Evolutionary conservation across 2,888 invertebrate species (phyloP), one percentile per base, ranked within the genome.

Genomic region (Raillietiella orientalis): DNA sequence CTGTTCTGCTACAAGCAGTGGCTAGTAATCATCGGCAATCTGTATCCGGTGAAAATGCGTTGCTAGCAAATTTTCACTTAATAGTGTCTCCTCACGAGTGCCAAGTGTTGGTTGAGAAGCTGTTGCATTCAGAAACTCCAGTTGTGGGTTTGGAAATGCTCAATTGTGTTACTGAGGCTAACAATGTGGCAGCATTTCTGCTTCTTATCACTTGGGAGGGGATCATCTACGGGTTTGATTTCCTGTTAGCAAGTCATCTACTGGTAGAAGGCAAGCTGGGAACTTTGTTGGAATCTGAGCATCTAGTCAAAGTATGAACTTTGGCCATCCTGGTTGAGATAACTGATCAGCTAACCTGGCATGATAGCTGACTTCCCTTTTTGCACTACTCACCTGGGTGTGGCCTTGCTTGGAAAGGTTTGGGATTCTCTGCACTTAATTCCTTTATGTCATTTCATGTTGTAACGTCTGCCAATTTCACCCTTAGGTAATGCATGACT

Each of bases 91-190:
- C 64, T 1, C 62, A 66, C 39, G 75, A 77, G 40, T 66, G 71
- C 43, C 53, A 62, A 21, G 59, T 66, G 38, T 56, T 77, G 30
- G 59, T 46, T 3, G 42, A 43, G 12, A 42, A 44, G 16, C 39
- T 51, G 34, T 53, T 56, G 32, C 30, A 23, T 44, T 45, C 25
- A 46, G 47, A 14, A 49, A 49, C 37, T 51, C 26, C 58, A 59
- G 37, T 45, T 5, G 56, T 84, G 13, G 72, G 75, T 1, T 61
- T 84, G 39, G 84, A 84, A 43, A 77, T 77, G 38, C n/a, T n/a
- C n/a, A 84, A 87, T 50, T 79, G 84, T 10, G 71, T 84, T 27
- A 82, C 79, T 47, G 53, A 84, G 31, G 84, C 84, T 13, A 53
- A 66, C 2, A 75, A 74, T 26, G 82, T 82, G 43, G 69, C 72